phyloP scores from a whole-genome alignment of 2,888 invertebrate species.

The Fissipunctia ypsillon region DNA sequence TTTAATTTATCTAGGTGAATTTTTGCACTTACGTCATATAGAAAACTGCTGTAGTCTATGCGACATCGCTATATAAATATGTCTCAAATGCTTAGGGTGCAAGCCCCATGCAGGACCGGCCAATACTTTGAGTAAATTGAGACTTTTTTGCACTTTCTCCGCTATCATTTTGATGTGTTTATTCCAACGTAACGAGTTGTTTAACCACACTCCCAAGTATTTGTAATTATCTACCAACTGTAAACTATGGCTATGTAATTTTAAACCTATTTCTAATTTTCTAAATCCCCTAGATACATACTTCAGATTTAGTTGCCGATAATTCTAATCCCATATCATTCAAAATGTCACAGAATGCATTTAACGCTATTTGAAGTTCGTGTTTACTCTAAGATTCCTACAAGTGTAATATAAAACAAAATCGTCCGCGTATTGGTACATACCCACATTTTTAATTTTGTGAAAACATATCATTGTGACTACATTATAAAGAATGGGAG shows the following conservation, averaged over 20 bases:
- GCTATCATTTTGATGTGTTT: not conserved
- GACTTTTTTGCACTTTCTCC: not conserved
- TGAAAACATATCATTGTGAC: not conserved
- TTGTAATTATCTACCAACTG: not conserved
- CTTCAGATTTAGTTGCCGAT: not conserved
- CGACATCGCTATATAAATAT: slow-evolving; percentile 14
- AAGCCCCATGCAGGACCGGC: slow-evolving; percentile 18
- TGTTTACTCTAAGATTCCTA: not conserved
- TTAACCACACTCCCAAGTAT: not conserved
- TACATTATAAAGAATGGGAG: not conserved
- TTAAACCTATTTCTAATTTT: not conserved
- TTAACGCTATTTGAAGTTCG: not conserved
- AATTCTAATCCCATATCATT: too few relatives aligned
- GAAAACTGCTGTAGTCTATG: too few relatives aligned
- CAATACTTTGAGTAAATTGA: slow-evolving; percentile 14
- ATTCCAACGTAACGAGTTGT: not conserved
- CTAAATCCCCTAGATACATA: slow-evolving; percentile 1
- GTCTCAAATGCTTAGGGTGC: slow-evolving; percentile 20
- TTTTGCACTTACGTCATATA: too few relatives aligned
- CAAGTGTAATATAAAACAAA: not conserved
- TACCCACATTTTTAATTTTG: not conserved
- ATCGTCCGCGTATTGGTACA: slow-evolving; percentile 5
- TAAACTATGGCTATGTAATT: not conserved
- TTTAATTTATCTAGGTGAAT: too few relatives aligned
- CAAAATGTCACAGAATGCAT: too few relatives aligned